Evolutionary conservation across 1,140 invertebrate genomes (phyloP).

Genomic region (Zaprionus camerounensis): DNA sequence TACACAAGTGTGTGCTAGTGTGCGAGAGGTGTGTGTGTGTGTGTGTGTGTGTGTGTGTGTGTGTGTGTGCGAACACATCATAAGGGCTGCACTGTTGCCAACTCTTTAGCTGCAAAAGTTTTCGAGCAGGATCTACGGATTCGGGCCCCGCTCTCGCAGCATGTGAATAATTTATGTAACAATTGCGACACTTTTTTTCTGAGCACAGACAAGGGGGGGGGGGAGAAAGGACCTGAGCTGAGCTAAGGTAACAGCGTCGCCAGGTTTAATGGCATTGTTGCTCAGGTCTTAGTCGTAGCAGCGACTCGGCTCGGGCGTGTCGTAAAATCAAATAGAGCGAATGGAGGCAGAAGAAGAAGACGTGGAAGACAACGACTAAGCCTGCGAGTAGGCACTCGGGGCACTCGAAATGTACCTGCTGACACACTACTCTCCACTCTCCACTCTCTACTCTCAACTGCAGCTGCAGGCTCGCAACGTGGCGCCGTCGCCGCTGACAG

Average conservation of each 20-base stretch:
- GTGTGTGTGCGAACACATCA: conserved; percentile 33
- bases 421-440: neutral
- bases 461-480: conserved; percentile 29
- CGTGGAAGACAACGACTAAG: neutral
- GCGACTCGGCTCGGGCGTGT: conserved; percentile 65
- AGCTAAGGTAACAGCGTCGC: conserved; percentile 27
- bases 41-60: conserved; percentile 11
- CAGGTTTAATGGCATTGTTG: conserved; percentile 81
- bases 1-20: conserved; percentile 10
- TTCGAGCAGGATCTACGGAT: conserved; percentile 25
- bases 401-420: neutral
- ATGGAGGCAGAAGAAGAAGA: conserved; percentile 23
- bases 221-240: neutral
- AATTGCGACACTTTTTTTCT: conserved; percentile 78
- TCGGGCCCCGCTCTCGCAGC: conserved; percentile 38
- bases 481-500: conserved; percentile 21
- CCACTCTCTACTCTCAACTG: neutral
- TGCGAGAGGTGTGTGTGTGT: conserved; percentile 29
- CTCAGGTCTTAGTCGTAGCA: conserved; percentile 46
- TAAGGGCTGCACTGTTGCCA: conserved; percentile 35
- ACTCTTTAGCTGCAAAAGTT: conserved; percentile 65
- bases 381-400: neutral
- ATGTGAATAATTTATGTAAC: conserved; percentile 81
- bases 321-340: conserved; percentile 79
- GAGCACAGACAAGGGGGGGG: neutral